Evolutionary conservation across 2,888 invertebrate species (phyloP), one percentile per base, ranked within the genome.

Genomic region (Polydrusus tereticollis): DNA sequence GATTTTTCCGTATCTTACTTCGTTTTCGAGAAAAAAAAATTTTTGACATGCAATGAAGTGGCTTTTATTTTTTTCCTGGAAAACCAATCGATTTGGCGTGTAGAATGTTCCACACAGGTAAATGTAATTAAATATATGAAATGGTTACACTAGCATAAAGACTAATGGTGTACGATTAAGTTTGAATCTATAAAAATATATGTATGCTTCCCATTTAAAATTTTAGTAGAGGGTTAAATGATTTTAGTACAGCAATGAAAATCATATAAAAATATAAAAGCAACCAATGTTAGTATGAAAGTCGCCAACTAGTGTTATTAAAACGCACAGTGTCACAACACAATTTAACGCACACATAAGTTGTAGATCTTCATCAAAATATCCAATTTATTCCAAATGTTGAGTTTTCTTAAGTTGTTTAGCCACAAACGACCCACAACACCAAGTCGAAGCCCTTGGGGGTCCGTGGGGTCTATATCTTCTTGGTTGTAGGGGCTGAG

Each of bases 381-480:
- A 21, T n/a, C 60, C 52, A 60, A 82, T 78, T 85, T 87, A 92
- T 86, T 92, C 92, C 86, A 91, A 89, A 83, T 91, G 91, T 83
- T 93, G 92, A 65, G 92, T 91, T 86, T 92, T 92, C 80, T 90
- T 90, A 86, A 93, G 89, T 79, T 93, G 92, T 85, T 91, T 91
- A 84, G 89, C 86, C 76, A 93, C 92, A 86, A 93, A 92, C 78
- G 91, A 90, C 83, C 93, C 93, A 85, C 93, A 93, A 85, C 93
- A 93, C 93, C 93, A 93, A 26, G 91, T 90, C 77, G 90, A 89
- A 72, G 91, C 90, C 78, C 90, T 88, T 45, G 89, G 87, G 67
- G 89, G 73, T 7, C 75, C 88, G 76, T 85, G 85, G 72, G 85
- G 85, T 64, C 84, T 79, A 76, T 82, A 85, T 71, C 83, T 81